phyloP scores from a whole-genome alignment of 92 coral and sea anemone species.

The Ricordea florida region DNA sequence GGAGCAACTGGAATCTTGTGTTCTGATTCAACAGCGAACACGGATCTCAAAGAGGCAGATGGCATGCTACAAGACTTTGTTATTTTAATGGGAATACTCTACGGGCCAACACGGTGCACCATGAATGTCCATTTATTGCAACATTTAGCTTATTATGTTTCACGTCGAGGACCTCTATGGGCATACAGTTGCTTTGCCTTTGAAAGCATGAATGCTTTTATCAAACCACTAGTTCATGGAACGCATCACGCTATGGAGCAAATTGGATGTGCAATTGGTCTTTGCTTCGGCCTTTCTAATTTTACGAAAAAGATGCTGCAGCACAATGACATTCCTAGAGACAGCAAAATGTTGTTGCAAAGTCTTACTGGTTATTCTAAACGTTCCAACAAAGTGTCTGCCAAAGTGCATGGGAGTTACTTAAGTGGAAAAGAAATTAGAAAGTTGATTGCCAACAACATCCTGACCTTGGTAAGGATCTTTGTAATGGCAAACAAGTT shows the following conservation, averaged over 20 bases:
- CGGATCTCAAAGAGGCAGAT: background rate
- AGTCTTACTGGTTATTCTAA: background rate
- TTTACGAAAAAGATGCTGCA: background rate
- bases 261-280: no score
- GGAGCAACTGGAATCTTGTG: no score
- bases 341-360: background rate
- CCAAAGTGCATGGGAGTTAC: conserved; percentile 11
- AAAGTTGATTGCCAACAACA: background rate
- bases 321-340: background rate
- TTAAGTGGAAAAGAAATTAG: background rate
- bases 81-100: conserved; percentile 29
- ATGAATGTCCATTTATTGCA: conserved; percentile 44
- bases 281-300: conserved; percentile 6
- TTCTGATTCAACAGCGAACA: conserved; percentile 14
- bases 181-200: no score
- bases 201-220: no score
- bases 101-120: conserved; percentile 33
- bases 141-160: no score
- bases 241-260: conserved; percentile 51
- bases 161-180: no score
- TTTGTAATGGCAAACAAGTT: background rate
- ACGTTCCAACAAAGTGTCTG: background rate
- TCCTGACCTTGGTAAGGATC: conserved; percentile 4
- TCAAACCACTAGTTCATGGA: conserved; percentile 33
- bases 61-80: conserved; percentile 41